Conservation (phyloP, 1,140 invertebrate species). For the Mya arenaria region DNA sequence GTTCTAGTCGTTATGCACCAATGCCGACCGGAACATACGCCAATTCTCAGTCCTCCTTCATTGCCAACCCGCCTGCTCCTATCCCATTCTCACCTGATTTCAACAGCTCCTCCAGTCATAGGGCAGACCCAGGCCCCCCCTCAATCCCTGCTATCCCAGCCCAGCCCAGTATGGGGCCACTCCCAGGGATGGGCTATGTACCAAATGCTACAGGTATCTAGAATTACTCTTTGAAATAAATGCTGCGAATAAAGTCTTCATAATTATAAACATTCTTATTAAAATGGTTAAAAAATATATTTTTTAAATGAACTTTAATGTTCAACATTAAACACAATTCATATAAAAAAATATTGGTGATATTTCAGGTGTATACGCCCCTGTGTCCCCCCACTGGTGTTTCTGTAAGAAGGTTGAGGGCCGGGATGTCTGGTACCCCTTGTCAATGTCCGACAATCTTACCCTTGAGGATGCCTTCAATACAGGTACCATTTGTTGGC, state of each 20-base stretch:
- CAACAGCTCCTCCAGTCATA: neutral
- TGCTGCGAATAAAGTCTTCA: too few species aligned
- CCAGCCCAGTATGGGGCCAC: constrained; percentile 37
- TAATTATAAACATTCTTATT: neutral
- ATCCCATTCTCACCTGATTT: constrained; percentile 43
- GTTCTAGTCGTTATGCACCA: constrained; percentile 61
- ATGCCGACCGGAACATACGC: constrained; percentile 69
- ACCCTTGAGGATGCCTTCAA: constrained; percentile 88
- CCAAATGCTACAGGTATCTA: constrained; percentile 37
- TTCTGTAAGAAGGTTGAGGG: constrained; percentile 88
- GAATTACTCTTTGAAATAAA: neutral
- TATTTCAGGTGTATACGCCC: constrained; percentile 83
- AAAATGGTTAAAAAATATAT: neutral
- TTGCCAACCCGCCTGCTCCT: constrained; percentile 37
- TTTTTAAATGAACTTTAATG: neutral
- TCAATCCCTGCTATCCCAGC: constrained; percentile 13
- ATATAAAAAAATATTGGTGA: neutral
- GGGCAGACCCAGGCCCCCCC: neutral
- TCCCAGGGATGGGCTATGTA: constrained; percentile 51
- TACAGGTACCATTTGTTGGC: constrained; percentile 84
- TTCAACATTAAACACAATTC: neutral
- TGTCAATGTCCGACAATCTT: constrained; percentile 91
- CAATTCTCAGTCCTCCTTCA: constrained; percentile 1
- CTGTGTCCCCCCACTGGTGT: constrained; percentile 95
- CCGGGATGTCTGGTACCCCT: constrained; percentile 91